phyloP scores from a whole-genome alignment of 2,888 invertebrate species.

The Polietes domitor region DNA sequence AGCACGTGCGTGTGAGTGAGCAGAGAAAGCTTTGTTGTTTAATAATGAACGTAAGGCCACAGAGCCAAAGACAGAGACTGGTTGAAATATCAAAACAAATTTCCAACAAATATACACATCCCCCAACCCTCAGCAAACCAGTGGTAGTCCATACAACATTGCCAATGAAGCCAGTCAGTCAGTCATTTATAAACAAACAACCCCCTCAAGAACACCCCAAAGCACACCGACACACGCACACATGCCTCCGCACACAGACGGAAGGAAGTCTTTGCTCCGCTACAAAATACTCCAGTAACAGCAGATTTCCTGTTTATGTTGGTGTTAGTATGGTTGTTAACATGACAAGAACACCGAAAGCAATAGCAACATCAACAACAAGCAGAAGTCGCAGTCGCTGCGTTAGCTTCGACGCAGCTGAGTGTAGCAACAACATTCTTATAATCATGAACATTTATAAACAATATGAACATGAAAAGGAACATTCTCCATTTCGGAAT shows the following conservation, averaged over 20 bases:
- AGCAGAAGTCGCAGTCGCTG: constrained; percentile 54
- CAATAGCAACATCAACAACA: constrained; percentile 63
- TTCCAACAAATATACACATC: background rate
- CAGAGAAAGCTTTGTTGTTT: background rate
- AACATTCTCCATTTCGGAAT: constrained; percentile 60
- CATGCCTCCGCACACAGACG: background rate
- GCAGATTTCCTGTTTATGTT: constrained; percentile 64
- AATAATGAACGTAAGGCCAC: background rate
- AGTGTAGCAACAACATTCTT: constrained; percentile 46
- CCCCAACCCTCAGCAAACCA: background rate
- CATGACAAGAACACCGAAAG: constrained; percentile 72
- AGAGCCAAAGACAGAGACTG: background rate
- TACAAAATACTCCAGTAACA: constrained; percentile 37
- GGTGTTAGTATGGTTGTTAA: constrained; percentile 71
- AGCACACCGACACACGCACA: background rate
- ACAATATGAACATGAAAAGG: constrained; percentile 51
- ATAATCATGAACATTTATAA: constrained; percentile 64
- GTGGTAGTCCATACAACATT: background rate
- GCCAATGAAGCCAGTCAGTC: constrained; percentile 5
- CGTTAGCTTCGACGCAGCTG: background rate
- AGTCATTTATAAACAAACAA: background rate
- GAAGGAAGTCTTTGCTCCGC: background rate
- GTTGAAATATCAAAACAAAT: background rate
- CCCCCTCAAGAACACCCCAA: background rate
- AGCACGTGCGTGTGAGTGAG: background rate